Evolutionary conservation across 2,113 vertebrate genomes (phyloP).

Genomic region (Tragulus kanchil): DNA sequence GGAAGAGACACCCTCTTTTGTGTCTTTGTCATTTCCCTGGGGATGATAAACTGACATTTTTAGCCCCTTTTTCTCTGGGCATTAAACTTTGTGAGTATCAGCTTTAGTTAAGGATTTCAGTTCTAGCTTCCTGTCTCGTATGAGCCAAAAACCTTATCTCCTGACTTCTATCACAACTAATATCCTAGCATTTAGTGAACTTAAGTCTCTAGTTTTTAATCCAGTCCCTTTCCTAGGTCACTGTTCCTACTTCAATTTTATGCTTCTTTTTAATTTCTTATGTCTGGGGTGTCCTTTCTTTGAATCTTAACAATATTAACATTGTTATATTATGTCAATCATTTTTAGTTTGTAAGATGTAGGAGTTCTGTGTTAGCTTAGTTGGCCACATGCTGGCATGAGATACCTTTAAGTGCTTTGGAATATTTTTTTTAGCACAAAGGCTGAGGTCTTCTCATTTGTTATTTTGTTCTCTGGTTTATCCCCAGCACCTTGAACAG

Average conservation of each 20-base stretch:
- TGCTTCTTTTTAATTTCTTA: not conserved
- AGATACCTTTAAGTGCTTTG: not conserved
- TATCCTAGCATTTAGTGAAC: not conserved
- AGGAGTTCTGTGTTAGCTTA: not conserved
- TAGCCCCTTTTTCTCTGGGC: not conserved
- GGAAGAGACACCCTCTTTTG: not conserved
- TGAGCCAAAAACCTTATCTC: not conserved
- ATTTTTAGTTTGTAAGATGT: not conserved
- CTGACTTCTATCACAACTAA: not conserved
- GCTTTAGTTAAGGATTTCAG: not conserved
- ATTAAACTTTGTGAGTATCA: not conserved
- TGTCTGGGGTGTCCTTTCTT: not conserved
- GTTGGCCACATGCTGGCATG: not conserved
- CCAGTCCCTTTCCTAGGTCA: not conserved
- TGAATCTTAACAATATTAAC: not conserved
- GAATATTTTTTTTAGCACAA: constrained; percentile 1
- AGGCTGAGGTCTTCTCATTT: not conserved
- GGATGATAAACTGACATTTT: not conserved
- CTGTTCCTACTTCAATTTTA: not conserved
- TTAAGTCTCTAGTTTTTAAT: not conserved
- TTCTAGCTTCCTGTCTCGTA: not conserved
- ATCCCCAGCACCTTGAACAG: not conserved
- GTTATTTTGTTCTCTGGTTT: not conserved
- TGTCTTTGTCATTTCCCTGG: not conserved
- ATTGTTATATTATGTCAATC: not conserved